Evolutionary conservation across 53 echinoderm and acorn worm genomes (phyloP).

Genomic region (Holothuria leucospilota): DNA sequence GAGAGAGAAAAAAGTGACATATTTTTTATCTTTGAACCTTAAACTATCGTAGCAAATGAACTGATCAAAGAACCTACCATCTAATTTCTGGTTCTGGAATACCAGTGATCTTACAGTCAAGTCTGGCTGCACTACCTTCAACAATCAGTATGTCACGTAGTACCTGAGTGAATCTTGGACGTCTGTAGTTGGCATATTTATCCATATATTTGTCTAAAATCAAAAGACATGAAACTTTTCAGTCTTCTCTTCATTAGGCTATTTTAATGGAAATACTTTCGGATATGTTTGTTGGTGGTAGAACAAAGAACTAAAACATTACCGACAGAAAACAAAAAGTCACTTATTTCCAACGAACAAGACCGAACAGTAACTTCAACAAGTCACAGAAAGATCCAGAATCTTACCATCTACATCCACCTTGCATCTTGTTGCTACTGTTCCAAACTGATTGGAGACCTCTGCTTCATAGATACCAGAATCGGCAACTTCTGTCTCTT

Average conservation of each 20-base stretch:
- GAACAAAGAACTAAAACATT: no score
- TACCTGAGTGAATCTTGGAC: conserved; percentile 81
- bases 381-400: background rate
- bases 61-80: conserved; percentile 68
- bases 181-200: conserved; percentile 88
- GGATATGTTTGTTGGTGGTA: no score
- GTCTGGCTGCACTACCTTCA: conserved; percentile 96
- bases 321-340: no score
- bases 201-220: conserved; percentile 87
- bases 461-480: conserved; percentile 80
- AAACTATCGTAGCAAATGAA: no score
- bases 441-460: conserved; percentile 82
- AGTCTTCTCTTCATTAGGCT: background rate
- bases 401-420: conserved; percentile 83
- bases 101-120: conserved; percentile 95
- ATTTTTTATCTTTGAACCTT: no score
- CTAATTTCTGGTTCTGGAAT: conserved; percentile 96
- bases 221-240: background rate
- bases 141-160: conserved; percentile 86
- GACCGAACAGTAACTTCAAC: no score
- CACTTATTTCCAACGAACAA: no score
- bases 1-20: no score
- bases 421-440: conserved; percentile 77
- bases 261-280: background rate
- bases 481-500: conserved; percentile 79